A percentile compares a stretch with the other conserved stretches of the same genome.
Conservation (phyloP, 2,888 invertebrate species). For the Hyalella azteca region DNA sequence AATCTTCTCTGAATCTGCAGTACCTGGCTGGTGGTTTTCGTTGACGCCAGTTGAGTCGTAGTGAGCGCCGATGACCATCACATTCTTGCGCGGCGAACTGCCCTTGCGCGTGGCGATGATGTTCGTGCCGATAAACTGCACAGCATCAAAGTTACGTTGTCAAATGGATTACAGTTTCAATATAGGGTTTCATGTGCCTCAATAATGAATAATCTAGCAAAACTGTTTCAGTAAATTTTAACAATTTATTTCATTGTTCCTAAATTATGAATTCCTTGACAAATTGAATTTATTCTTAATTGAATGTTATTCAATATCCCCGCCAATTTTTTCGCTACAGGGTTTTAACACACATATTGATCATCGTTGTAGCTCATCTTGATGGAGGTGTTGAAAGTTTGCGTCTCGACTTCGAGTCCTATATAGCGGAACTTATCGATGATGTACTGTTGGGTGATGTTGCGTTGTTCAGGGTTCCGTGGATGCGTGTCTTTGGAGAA, state of each 20-base stretch:
- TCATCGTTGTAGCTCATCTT: background rate
- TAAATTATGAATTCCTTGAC: too few relatives aligned
- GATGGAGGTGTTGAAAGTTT: background rate
- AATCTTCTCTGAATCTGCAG: too few relatives aligned
- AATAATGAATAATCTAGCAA: too few relatives aligned
- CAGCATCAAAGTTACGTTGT: too few relatives aligned
- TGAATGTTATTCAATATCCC: too few relatives aligned
- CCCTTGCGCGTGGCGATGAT: background rate
- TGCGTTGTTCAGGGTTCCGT: background rate
- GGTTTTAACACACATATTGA: background rate
- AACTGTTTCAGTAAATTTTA: too few relatives aligned
- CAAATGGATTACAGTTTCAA: too few relatives aligned
- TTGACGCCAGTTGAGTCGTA: constrained; percentile 4
- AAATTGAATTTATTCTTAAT: too few relatives aligned
- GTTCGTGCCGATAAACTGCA: background rate
- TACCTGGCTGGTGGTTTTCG: background rate
- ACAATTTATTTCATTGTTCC: too few relatives aligned
- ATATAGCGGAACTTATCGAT: background rate
- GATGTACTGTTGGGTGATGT: background rate
- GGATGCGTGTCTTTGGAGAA: constrained; percentile 13
- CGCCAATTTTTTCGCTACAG: too few relatives aligned
- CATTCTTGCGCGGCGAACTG: background rate
- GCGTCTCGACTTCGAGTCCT: background rate
- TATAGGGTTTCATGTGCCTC: too few relatives aligned
- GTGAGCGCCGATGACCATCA: constrained; percentile 3